phyloP scores from a whole-genome alignment of 1,140 invertebrate genomes.

The Drosophila tropicalis region DNA sequence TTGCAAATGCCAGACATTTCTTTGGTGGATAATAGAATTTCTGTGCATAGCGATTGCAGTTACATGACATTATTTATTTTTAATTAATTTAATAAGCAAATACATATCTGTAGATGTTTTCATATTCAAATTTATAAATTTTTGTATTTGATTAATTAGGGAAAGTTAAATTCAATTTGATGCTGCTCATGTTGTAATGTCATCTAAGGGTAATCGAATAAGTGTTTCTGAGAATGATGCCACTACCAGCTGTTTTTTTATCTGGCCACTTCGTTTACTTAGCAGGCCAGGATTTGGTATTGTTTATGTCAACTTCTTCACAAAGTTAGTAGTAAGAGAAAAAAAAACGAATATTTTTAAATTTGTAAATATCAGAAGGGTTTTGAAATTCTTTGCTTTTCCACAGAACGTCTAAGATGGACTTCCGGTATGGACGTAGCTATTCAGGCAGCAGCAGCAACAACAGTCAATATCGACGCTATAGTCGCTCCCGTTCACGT shows the following conservation, averaged over 20 bases:
- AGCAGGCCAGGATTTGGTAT: constrained; percentile 6
- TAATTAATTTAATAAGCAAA: too few relatives aligned
- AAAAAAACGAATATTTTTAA: neutral
- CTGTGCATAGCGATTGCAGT: too few relatives aligned
- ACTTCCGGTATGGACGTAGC: constrained; percentile 60
- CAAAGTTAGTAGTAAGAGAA: neutral
- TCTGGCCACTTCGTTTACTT: neutral
- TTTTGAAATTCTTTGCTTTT: neutral
- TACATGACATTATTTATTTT: too few relatives aligned
- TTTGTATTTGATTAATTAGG: too few relatives aligned
- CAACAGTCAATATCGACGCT: constrained; percentile 49
- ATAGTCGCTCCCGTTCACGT: constrained; percentile 65
- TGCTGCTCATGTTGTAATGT: neutral
- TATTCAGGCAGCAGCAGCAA: constrained; percentile 49
- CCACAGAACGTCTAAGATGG: constrained; percentile 45
- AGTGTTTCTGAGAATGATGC: neutral
- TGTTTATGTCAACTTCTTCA: neutral
- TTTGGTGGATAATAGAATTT: too few relatives aligned
- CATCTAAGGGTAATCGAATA: neutral
- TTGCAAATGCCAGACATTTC: too few relatives aligned
- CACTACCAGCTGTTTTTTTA: neutral
- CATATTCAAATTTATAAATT: too few relatives aligned
- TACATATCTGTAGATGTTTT: too few relatives aligned
- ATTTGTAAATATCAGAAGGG: too few relatives aligned
- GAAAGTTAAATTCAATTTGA: too few relatives aligned